Base-by-base conservation (phyloP, 1,140 invertebrate species). In the Leptinotarsa lineolata region DNA sequence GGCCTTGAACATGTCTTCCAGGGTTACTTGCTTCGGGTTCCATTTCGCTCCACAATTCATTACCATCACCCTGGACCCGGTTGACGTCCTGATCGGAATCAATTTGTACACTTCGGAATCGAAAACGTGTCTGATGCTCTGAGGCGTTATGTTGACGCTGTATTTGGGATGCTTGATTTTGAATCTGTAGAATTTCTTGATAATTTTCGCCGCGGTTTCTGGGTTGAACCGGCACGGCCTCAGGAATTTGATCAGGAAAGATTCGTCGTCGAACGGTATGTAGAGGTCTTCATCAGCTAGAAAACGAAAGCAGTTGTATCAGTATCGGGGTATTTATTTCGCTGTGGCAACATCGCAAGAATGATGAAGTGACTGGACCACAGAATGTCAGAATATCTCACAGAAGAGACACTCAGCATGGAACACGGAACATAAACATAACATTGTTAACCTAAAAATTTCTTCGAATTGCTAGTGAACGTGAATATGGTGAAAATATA, bases 211-310 rank as follows among this genome's bases (percentile, higher is more conserved):
- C 0, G 93, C 92, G 83, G 91, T 93, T 64, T 94, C 88, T 2
- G 92, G 88, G 81, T 94, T 94, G 83, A 89, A 94, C 83, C 94
- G 93, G 81, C 91, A 92, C n/a, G 92, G 92, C 58, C 93, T 86
- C 15, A 95, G 84, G 80, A 94, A 94, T 58, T 92, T 91, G 21
- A 90, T 84, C 0, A 95, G 85, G 54, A 93, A 90, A 15, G 68
- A 68, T 2, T 92, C 91, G 75, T 94, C 92, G 70, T 93, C 91
- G 16, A 91, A 88, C 39, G 86, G 88, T 68, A 87, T 90, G 72
- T 87, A 83, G 21, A 93, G 54, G 87, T 88, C 76, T 87, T 87
- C 75, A 89, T 88, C 83, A 66, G 24, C 82, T 83, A 46, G 72
- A 58, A 48, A 44, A 54, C n/a, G n/a, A 15, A n/a, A 54, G 16